These are phyloP conservation scores for Oligia latruncula DNA, from an alignment of 2,888 invertebrate genomes.

Conservation along the genomic window DNA sequence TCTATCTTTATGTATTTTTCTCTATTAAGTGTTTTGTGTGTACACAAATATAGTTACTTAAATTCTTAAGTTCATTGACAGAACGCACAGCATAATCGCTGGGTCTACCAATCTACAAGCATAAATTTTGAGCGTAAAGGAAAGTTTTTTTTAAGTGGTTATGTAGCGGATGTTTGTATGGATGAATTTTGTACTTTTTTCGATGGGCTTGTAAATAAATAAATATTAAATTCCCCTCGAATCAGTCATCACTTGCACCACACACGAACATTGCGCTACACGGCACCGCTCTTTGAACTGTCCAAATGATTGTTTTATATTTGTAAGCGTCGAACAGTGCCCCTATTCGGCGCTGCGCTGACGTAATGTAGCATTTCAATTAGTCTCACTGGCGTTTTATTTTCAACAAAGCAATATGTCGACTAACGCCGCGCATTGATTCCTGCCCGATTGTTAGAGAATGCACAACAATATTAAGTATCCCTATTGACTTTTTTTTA, in stretches of 20 bases:
- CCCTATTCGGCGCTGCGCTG: constrained; percentile 80
- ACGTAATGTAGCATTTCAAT: constrained; percentile 88
- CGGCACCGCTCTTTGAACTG: constrained; percentile 86
- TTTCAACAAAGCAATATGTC: constrained; percentile 81
- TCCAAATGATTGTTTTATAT: constrained; percentile 90
- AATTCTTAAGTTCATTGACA: neutral
- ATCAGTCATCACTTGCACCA: constrained; percentile 63
- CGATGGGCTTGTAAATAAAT: neutral
- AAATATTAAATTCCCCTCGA: neutral
- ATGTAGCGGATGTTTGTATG: neutral
- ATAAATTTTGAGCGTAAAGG: neutral
- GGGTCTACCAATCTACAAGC: too few relatives aligned
- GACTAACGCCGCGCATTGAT: constrained; percentile 74
- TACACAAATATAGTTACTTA: too few relatives aligned
- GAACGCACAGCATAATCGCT: too few relatives aligned
- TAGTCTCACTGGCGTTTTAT: constrained; percentile 83
- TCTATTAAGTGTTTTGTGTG: too few relatives aligned
- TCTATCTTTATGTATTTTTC: too few relatives aligned
- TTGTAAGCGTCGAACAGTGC: constrained; percentile 86
- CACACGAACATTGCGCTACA: constrained; percentile 79
- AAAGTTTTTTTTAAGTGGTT: neutral
- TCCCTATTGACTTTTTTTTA: constrained; percentile 55
- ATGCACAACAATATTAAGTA: constrained; percentile 67
- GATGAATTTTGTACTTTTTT: neutral
- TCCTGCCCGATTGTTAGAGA: constrained; percentile 73